phyloP scores from a whole-genome alignment of 53 echinoderm and acorn worm genomes.

The Arbacia lixula region DNA sequence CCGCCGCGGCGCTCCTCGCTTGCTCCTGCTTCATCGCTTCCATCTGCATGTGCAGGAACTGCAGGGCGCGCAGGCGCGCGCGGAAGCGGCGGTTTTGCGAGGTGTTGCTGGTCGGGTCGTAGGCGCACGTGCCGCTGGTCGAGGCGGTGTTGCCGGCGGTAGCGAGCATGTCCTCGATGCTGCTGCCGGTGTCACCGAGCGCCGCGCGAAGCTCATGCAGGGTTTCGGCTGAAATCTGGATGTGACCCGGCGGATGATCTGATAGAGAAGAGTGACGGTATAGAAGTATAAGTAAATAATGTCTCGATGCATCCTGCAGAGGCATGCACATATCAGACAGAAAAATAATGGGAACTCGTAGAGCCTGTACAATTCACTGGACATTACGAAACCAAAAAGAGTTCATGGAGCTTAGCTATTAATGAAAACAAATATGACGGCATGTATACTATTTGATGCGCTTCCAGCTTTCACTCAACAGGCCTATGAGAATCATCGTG shows the following conservation, averaged over 20 bases:
- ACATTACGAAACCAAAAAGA: no score
- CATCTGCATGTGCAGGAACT: constrained; percentile 26
- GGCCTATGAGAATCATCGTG: no score
- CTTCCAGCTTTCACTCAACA: no score
- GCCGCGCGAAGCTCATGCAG: constrained; percentile 38
- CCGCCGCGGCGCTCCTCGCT: not conserved
- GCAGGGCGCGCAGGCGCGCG: constrained; percentile 37
- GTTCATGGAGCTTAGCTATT: no score
- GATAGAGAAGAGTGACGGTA: no score
- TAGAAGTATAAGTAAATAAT: no score
- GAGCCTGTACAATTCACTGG: no score
- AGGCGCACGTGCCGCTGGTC: constrained; percentile 14
- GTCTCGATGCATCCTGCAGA: no score
- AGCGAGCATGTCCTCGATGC: constrained; percentile 14
- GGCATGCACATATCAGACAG: no score
- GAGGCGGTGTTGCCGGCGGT: not conserved
- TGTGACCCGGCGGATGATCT: constrained; percentile 16
- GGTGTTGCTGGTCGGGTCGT: constrained; percentile 48
- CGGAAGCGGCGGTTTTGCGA: constrained; percentile 33
- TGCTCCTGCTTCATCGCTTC: constrained; percentile 16
- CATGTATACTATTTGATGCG: no score
- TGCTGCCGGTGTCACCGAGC: not conserved
- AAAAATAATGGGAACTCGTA: no score
- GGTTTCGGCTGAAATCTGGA: constrained; percentile 24
- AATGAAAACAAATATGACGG: no score